Base-by-base conservation (phyloP, 2,113 vertebrate species). In the Acrocephalus arundinaceus region DNA sequence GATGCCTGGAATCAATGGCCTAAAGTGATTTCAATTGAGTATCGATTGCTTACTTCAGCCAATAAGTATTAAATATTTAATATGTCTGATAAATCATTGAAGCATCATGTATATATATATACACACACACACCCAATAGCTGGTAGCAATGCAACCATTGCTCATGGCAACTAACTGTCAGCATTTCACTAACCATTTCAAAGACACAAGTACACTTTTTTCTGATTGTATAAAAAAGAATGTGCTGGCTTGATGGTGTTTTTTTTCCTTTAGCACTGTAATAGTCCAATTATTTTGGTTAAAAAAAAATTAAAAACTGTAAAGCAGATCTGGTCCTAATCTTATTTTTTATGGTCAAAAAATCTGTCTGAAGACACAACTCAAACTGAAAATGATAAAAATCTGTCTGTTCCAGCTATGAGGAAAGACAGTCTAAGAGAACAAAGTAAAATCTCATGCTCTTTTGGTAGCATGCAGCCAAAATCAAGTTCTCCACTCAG, bases 181-280 rank as follows among this genome's bases (percentile, higher is more conserved):
- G 10, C 11, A 52, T 88, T 92, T 66, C 55, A 70, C 7, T 35
- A 91, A 39, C 27, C 1, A 49, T 65, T 95, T 87, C 8, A 75
- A 65, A 76, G 52, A 70, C 27, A 2, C 4, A 41, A 86, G 22
- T 55, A 51, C 0, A 1, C 0, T 59, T 6, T 39, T 33, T 57
- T 54, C 74, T 35, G 1, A 66, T 39, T 67, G 6, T n/a, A 51
- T n/a, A 12, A 88, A 68, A 25, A 63, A 52, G 7, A 65, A 77
- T 33, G 3, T 54, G 21, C 54, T 37, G 11, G 1, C 58, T 61
- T 27, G 14, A 10, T 46, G 19, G 4, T 9, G 5, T 43, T 43
- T 89, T 61, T 61, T 67, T 57, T 37, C 6, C 8, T 80, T 85
- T 81, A 65, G 37, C 10, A 45, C 2, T 33, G 5, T 65, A 28